Conservation (phyloP, 35 echinoderm and acorn worm species). For the Lytechinus variegatus region DNA sequence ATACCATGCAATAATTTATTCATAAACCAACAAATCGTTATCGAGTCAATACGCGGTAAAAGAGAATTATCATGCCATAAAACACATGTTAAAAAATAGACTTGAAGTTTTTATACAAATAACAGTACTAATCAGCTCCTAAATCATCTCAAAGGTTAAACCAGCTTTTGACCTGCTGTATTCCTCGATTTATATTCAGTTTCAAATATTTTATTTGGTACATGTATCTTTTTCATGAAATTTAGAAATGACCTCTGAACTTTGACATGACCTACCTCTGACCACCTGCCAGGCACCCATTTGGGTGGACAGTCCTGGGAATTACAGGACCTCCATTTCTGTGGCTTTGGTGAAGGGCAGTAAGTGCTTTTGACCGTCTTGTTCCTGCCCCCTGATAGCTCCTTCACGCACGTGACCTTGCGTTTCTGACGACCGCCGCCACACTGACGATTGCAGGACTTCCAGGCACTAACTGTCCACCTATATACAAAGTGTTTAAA, state of each 20-base stretch:
- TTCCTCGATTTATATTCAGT: neutral
- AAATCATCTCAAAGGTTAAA: neutral
- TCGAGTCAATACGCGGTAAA: neutral
- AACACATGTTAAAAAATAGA: neutral
- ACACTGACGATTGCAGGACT: conserved; percentile 72
- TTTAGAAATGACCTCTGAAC: too few relatives aligned
- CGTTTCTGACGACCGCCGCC: conserved; percentile 86
- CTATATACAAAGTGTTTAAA: neutral
- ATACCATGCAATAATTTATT: neutral
- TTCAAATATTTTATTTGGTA: too few relatives aligned
- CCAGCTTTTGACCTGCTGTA: neutral
- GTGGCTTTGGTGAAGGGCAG: conserved; percentile 59
- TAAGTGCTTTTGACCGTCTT: conserved; percentile 73
- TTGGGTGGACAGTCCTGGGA: conserved; percentile 80
- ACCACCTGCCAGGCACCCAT: conserved; percentile 80
- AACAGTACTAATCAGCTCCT: neutral
- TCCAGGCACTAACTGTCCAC: conserved; percentile 76
- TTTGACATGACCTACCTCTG: conserved; percentile 67
- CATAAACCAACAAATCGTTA: too few relatives aligned
- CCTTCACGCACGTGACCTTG: conserved; percentile 70
- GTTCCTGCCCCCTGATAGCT: conserved; percentile 51
- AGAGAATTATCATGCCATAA: neutral
- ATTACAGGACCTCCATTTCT: conserved; percentile 77
- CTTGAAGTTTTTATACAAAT: neutral
- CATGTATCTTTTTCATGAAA: too few relatives aligned